These are phyloP conservation scores for Agrochola circellaris DNA, from an alignment of 2,888 invertebrate genomes.

Conservation along the genomic window DNA sequence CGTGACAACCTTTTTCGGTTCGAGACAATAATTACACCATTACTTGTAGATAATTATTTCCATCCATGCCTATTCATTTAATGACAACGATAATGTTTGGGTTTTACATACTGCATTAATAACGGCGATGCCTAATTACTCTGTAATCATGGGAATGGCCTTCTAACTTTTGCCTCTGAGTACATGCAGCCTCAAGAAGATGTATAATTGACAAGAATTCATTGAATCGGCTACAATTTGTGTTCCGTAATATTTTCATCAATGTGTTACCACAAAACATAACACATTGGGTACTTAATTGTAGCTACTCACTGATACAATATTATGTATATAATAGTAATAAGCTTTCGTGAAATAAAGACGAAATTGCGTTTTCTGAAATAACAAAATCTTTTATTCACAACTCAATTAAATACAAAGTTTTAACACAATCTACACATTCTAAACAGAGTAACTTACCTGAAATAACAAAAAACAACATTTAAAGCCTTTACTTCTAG, in stretches of 20 bases:
- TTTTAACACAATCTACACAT: too few species aligned
- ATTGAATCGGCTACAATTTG: too few species aligned
- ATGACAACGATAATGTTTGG: not conserved
- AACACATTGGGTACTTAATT: not conserved
- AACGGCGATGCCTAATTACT: slow-evolving; percentile 15
- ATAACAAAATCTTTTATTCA: too few species aligned
- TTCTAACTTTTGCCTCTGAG: not conserved
- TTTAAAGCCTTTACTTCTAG: too few species aligned
- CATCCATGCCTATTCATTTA: not conserved
- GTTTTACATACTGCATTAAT: not conserved
- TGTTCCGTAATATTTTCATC: not conserved
- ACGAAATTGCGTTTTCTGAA: too few species aligned
- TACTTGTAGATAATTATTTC: not conserved
- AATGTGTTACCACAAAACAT: not conserved
- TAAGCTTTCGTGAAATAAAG: too few species aligned
- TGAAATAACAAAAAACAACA: too few species aligned
- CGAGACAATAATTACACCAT: not conserved
- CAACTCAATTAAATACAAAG: too few species aligned
- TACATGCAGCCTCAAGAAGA: not conserved
- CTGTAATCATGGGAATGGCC: slow-evolving; percentile 19
- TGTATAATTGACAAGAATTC: not conserved
- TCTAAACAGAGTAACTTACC: too few species aligned
- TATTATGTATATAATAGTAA: too few species aligned
- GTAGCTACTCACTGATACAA: not conserved
- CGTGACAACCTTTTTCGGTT: too few species aligned